Base-by-base conservation (phyloP, 53 echinoderm and acorn worm species). In the Hippasteria phrygiana region DNA sequence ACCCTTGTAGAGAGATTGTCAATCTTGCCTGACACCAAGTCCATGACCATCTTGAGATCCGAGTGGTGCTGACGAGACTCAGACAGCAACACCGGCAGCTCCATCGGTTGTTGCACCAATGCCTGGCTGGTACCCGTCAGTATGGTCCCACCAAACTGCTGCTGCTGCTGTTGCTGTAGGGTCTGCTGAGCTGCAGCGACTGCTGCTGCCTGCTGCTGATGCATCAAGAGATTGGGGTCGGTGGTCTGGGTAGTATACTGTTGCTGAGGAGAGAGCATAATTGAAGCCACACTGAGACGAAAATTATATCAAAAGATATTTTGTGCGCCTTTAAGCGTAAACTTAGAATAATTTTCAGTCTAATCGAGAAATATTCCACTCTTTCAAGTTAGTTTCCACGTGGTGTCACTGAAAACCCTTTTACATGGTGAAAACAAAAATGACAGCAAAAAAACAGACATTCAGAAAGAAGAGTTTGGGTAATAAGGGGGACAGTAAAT, bases 11-110 rank as follows among this genome's bases (percentile, higher is more conserved):
- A 92, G 18, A 96, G 91, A 53, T 77, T 88, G 33, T 93, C 94
- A 41, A 96, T 89, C 74, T 93, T 93, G 64, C 95, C 94, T 0
- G 94, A 94, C 35, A 96, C 96, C 87, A 93, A 65, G 29, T 91
- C 93, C 35, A 96, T 93, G 35, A 94, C 94, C 28, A 93, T 80
- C 83, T 90, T 78, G 33, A 96, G 75, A 73, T 96, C 96, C 7
- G 96, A 90, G 80, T 96, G 96, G 36, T 94, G 94, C 65, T 96
- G 96, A 53, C 96, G 73, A 43, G 96, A 93, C 78, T 96, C 96
- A 14, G 94, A 81, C 36, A 96, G 91, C 36, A 96, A 72, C 18
- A 94, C 55, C 22, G 96, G 92, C 39, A 91, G 48, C 77, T 80
- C 88, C 35, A 87, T 78, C 13, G 94, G 67, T 37, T 81, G 81